A percentile compares a stretch with the other conserved stretches of the same genome.
Conservation (phyloP, 1,140 invertebrate genomes). For the Megalopta genalis region DNA sequence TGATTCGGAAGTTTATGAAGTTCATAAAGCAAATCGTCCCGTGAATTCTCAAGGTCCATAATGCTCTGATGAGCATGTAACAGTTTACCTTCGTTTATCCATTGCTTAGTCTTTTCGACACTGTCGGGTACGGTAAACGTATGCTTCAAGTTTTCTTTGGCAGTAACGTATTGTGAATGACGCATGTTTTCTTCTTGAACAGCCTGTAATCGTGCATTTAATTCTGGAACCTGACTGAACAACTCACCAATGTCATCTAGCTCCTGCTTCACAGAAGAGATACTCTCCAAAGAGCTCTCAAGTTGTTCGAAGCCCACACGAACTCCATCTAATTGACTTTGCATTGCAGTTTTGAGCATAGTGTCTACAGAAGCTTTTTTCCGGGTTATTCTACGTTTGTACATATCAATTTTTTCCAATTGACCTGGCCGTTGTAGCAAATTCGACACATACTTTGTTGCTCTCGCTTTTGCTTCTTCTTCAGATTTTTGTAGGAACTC, state of each 20-base stretch:
- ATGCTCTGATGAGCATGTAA: constrained; percentile 97
- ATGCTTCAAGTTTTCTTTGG: constrained; percentile 98
- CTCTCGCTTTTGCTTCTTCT: constrained; percentile 90
- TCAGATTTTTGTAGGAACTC: constrained; percentile 87
- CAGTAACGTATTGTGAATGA: constrained; percentile 97
- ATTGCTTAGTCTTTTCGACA: constrained; percentile 95
- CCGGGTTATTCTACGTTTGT: constrained; percentile 88
- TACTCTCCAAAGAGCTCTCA: constrained; percentile 90
- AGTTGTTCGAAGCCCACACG: constrained; percentile 95
- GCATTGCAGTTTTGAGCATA: constrained; percentile 98
- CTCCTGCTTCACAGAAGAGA: constrained; percentile 87
- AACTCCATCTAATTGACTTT: constrained; percentile 98
- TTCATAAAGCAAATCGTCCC: constrained; percentile 97
- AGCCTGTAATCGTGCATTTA: constrained; percentile 89
- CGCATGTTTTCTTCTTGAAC: constrained; percentile 95
- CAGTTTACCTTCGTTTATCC: constrained; percentile 97
- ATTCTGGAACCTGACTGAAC: constrained; percentile 84
- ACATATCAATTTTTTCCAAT: constrained; percentile 96
- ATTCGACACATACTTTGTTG: constrained; percentile 94
- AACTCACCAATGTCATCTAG: constrained; percentile 76
- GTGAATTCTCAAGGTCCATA: constrained; percentile 96
- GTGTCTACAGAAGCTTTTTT: constrained; percentile 98
- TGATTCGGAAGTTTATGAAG: constrained; percentile 96
- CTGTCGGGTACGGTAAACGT: constrained; percentile 98
- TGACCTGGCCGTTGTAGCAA: constrained; percentile 97